Base-by-base conservation (phyloP, 1,140 invertebrate genomes). In the Drosophila tropicalis region DNA sequence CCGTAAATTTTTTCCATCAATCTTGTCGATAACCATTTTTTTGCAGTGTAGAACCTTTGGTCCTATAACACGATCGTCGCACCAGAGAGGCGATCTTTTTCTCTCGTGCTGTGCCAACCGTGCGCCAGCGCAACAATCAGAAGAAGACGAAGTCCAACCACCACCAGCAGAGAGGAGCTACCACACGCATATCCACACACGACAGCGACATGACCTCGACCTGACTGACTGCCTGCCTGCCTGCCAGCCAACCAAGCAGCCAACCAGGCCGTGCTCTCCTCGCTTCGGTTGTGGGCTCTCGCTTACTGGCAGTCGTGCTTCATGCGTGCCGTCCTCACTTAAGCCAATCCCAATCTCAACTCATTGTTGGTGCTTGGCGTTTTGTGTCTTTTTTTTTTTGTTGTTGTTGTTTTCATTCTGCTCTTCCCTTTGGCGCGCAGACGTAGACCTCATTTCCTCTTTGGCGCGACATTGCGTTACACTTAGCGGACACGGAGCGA, bases 391-490 rank as follows among this genome's bases (percentile, higher is more conserved):
- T 47, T 13, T 29, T 25, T 22, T 2, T 1, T 22, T 25, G 22
- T 25, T 25, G 22, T 82, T 86, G 83, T 87, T 79, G 66, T 62
- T 64, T 61, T 61, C 56, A 34, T 73, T 39, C 5, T 39, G 56
- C 51, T 69, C 65, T 80, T 61, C 67, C 67, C 70, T 70, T 72
- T 80, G 76, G 77, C 77, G 51, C 69, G 71, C 62, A 75, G 72
- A 58, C 73, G 57, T 47, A 83, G 76, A 78, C 84, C 84, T 78
- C 84, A 87, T 87, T 87, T 87, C 84, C 84, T 87, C 84, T 87
- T 84, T 81, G 84, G 74, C 76, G 84, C 84, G 84, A 87, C 84
- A 87, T 87, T 87, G 83, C 83, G 79, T 87, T 87, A 87, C 83
- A 87, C 76, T 87, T 82, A 75, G 44, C 81, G 69, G 54, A 75